These are phyloP conservation scores for Tetramorium parvispinum DNA, from an alignment of 1,140 invertebrate species.

Conservation along the genomic window DNA sequence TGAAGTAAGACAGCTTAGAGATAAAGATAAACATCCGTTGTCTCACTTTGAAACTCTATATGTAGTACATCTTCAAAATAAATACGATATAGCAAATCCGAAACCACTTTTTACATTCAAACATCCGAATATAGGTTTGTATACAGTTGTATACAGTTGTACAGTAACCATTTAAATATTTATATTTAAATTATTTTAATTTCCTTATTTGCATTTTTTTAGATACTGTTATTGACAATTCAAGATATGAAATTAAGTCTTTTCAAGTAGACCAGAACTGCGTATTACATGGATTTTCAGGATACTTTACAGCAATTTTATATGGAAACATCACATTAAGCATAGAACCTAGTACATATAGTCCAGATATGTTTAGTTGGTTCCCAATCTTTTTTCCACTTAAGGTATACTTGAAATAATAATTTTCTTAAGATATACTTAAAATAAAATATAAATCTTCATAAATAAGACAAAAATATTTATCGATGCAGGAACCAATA, in stretches of 20 bases:
- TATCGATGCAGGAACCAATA: slow-evolving; percentile 90
- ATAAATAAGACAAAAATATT: slow-evolving; percentile 13
- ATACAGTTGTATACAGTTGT: too few relatives aligned
- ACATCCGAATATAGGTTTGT: slow-evolving; percentile 92
- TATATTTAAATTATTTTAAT: neutral
- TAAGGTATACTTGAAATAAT: slow-evolving; percentile 86
- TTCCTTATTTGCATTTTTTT: slow-evolving; percentile 76
- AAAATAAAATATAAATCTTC: neutral
- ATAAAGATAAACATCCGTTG: slow-evolving; percentile 87
- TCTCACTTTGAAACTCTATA: slow-evolving; percentile 94
- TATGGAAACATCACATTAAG: slow-evolving; percentile 95
- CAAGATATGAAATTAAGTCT: slow-evolving; percentile 89
- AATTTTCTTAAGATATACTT: neutral
- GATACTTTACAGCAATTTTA: slow-evolving; percentile 96
- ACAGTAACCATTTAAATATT: neutral
- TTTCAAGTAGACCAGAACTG: slow-evolving; percentile 91
- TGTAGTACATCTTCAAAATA: slow-evolving; percentile 97
- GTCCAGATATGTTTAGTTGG: slow-evolving; percentile 97
- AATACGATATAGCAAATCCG: slow-evolving; percentile 92
- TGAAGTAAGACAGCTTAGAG: slow-evolving; percentile 88
- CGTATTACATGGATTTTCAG: slow-evolving; percentile 96
- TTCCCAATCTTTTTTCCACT: slow-evolving; percentile 98
- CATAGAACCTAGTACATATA: slow-evolving; percentile 95
- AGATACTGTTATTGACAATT: slow-evolving; percentile 89
- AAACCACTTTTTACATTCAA: slow-evolving; percentile 94